Evolutionary conservation across 2,113 vertebrate species (phyloP).

Genomic region (Dermatemys mawii): DNA sequence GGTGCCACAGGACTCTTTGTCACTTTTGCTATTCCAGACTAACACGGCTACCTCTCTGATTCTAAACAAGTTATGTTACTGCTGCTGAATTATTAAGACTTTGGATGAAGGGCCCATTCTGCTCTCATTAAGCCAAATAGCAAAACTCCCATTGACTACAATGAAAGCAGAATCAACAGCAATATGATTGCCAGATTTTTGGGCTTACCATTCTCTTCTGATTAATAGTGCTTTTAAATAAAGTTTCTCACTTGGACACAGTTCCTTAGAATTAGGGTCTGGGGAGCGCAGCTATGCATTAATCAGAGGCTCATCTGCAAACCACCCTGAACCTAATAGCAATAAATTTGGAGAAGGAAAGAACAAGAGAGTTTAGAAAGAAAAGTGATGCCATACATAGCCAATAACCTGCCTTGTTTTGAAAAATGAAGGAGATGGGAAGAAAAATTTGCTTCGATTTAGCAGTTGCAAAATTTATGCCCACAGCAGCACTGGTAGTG

Average conservation of each 20-base stretch:
- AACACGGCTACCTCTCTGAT: no score
- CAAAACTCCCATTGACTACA: neutral
- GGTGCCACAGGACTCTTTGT: no score
- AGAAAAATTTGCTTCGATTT: conserved; percentile 13
- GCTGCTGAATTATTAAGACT: neutral
- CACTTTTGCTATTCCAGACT: no score
- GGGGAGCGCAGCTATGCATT: neutral
- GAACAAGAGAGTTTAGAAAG: conserved; percentile 2
- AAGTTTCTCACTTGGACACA: neutral
- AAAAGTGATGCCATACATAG: neutral
- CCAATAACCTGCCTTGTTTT: neutral
- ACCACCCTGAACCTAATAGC: conserved; percentile 14
- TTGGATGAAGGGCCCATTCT: neutral
- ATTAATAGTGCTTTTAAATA: neutral
- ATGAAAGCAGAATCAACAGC: neutral
- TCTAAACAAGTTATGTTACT: neutral
- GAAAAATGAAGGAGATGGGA: neutral
- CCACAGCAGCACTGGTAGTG: neutral
- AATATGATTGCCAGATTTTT: neutral
- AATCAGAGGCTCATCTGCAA: neutral
- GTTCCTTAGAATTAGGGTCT: conserved; percentile 38
- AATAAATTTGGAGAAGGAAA: conserved; percentile 11
- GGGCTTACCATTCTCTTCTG: conserved; percentile 1
- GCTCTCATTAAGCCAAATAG: neutral
- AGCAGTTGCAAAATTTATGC: conserved; percentile 15